phyloP scores from a whole-genome alignment of 2,797 vertebrate genomes.

The Psittacula derbiana region DNA sequence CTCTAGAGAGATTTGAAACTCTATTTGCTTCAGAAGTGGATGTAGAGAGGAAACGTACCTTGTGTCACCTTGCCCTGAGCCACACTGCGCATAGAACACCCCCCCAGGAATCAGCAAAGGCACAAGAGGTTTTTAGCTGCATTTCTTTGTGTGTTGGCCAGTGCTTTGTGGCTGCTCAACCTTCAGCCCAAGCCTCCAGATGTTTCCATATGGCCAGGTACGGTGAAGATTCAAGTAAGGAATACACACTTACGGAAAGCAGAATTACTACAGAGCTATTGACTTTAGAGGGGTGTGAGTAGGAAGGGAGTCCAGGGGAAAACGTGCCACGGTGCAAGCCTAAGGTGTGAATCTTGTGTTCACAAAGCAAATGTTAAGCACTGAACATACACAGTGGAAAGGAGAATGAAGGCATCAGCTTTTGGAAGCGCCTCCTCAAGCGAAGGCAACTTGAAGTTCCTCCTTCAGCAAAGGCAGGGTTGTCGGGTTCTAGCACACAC shows the following conservation, averaged over 20 bases:
- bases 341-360: neutral
- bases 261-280: neutral
- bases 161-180: neutral
- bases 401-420: neutral
- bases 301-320: neutral
- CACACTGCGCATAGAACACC: accelerated
- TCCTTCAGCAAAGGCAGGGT: neutral
- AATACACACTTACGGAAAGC: neutral
- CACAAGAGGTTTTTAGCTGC: neutral
- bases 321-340: neutral
- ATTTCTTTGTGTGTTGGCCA: neutral
- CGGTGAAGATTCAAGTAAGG: neutral
- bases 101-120: neutral
- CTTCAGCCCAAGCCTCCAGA: neutral
- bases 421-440: neutral
- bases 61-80: neutral
- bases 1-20: neutral
- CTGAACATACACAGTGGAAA: accelerated
- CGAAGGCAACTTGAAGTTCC: neutral
- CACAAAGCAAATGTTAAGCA: neutral
- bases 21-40: neutral
- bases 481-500: neutral
- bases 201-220: neutral
- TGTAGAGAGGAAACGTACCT: neutral
- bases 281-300: neutral